Conservation (phyloP, 2,113 vertebrate genomes). For the Tachycineta bicolor region DNA sequence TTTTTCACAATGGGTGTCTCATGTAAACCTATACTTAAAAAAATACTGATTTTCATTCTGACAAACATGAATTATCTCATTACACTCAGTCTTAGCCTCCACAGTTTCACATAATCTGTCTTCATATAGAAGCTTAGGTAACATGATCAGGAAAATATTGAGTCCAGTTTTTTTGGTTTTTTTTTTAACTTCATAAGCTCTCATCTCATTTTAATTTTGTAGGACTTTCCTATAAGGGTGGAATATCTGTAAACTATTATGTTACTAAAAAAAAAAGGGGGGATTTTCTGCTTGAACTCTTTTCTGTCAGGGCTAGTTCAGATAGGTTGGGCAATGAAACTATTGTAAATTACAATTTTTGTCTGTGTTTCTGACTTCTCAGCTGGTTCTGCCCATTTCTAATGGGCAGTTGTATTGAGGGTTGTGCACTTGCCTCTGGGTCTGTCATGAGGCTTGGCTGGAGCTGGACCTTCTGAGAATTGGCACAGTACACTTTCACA, state of each 20-base stretch:
- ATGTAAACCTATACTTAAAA: background rate
- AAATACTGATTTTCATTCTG: background rate
- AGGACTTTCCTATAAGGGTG: background rate
- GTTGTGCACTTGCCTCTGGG: constrained; percentile 23
- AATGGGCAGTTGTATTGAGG: background rate
- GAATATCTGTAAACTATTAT: background rate
- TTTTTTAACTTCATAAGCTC: background rate
- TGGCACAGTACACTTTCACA: constrained; percentile 50
- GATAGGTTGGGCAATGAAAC: background rate
- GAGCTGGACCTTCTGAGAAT: constrained; percentile 58
- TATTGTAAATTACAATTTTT: background rate
- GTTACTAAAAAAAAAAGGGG: background rate
- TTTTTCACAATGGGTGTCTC: background rate
- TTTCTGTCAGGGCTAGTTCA: constrained; percentile 6
- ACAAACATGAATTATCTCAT: background rate
- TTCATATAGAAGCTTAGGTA: background rate
- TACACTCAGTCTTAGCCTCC: background rate
- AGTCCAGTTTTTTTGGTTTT: background rate
- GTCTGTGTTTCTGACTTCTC: background rate
- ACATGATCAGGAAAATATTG: background rate
- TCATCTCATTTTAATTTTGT: background rate
- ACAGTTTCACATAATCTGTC: background rate
- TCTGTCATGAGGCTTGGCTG: constrained; percentile 52
- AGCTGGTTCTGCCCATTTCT: background rate
- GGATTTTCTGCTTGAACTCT: constrained; percentile 17